Evolutionary conservation across 2,888 invertebrate species (phyloP), one percentile per base, ranked within the genome.

Genomic region (Trypoxylon attenuatum): DNA sequence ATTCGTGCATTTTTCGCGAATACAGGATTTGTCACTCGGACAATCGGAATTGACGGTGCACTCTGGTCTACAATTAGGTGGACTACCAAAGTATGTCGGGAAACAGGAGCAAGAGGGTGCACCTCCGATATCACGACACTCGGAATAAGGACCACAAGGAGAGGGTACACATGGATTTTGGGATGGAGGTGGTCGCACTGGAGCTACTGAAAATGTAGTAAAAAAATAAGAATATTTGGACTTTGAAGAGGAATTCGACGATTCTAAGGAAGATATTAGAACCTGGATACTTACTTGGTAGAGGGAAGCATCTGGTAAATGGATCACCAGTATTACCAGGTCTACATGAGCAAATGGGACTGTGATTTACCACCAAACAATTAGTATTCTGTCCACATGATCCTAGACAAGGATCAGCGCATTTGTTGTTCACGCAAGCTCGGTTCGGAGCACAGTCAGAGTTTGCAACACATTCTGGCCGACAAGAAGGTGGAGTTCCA

Each of bases 21-120:
- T 92, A 80, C 95, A 96, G 41, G 95, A 94, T 76, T 90, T 88
- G 82, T 92, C 91, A 78, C 92, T 92, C 5, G 92, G 87, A 83
- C 96, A 96, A 78, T 95, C 94, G 0, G 93, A 89, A 82, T 93
- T 93, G 18, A 94, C 90, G 10, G 89, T 88, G 81, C 93, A 93
- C 82, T 92, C 92, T 1, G 92, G 92, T 27, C 92, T 89, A 83
- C 93, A 93, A 71, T 90, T 89, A 1, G 93, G 92, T 33, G 94
- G 87, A 61, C 85, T 83, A 13, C 89, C 89, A n/a, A 85, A 81
- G 53, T 86, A 87, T 50, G 81, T 84, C 0, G 76, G 68, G 23
- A 84, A 79, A 70, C 91, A 91, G 46, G 89, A 88, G 72, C 91
- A 91, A 6, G 88, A 88, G 2, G 90, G 89, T 39, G 85, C 84